phyloP scores from a whole-genome alignment of 1,140 invertebrate genomes.

The Forficula auricularia region DNA sequence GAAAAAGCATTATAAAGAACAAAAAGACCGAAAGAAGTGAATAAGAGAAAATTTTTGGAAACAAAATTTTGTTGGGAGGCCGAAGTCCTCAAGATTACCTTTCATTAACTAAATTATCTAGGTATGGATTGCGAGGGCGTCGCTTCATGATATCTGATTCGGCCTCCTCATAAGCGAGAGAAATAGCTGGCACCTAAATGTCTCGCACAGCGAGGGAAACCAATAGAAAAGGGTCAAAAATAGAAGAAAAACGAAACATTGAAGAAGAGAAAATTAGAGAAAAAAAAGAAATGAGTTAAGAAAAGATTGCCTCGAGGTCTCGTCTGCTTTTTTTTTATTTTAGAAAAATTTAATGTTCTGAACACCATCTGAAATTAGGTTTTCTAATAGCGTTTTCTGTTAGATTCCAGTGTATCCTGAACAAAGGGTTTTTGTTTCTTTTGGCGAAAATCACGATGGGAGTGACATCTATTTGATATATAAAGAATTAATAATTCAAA shows the following conservation, averaged over 20 bases:
- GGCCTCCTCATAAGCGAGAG: constrained; percentile 50
- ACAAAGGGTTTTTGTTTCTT: too few species aligned
- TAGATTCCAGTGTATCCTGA: too few species aligned
- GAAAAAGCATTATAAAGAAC: not conserved
- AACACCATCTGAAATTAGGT: too few species aligned
- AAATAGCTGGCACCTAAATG: constrained; percentile 42
- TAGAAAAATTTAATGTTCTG: too few species aligned
- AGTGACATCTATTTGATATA: too few species aligned
- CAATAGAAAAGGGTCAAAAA: constrained; percentile 16
- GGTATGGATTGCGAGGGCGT: constrained; percentile 40
- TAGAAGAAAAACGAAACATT: constrained; percentile 11
- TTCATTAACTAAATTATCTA: constrained; percentile 51
- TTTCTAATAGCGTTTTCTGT: too few species aligned
- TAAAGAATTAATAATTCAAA: too few species aligned
- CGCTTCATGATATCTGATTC: constrained; percentile 60
- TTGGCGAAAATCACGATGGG: too few species aligned
- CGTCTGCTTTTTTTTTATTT: too few species aligned
- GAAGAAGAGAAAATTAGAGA: constrained; percentile 16
- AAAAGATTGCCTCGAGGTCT: not conserved
- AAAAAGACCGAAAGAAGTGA: constrained; percentile 3
- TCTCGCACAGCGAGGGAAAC: too few species aligned
- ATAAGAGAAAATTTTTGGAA: not conserved
- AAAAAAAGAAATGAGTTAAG: constrained; percentile 15
- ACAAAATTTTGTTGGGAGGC: constrained; percentile 2
- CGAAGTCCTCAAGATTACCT: constrained; percentile 20